Conservation (phyloP, 1,140 invertebrate genomes). For the Colletes latitarsis region DNA sequence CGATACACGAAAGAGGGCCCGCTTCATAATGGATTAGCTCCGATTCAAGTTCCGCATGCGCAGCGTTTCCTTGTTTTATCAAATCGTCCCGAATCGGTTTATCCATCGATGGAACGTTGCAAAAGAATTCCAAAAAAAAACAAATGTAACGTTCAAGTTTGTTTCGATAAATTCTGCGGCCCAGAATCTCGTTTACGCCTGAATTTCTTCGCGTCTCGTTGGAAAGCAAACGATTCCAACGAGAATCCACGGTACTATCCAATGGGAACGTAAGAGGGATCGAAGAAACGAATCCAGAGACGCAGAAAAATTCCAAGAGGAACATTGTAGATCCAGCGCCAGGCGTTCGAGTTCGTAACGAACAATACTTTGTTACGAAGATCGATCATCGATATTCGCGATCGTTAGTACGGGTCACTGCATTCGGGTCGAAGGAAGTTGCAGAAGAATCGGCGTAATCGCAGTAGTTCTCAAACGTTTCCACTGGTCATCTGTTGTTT, state of each 20-base stretch:
- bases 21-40: conserved; percentile 72
- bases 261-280: neutral
- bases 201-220: neutral
- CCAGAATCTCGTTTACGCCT: neutral
- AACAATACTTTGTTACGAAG: conserved; percentile 38
- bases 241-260: too few species aligned
- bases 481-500: neutral
- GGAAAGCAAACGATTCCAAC: conserved; percentile 28
- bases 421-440: conserved; percentile 56
- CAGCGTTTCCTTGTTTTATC: conserved; percentile 5
- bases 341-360: conserved; percentile 35
- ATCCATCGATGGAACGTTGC: too few species aligned
- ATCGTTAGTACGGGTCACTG: conserved; percentile 57
- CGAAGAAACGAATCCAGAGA: conserved; percentile 23
- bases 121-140: neutral
- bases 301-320: neutral
- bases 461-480: conserved; percentile 42
- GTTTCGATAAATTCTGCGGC: neutral
- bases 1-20: conserved; percentile 36
- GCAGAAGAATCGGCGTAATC: conserved; percentile 45
- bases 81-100: neutral
- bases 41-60: conserved; percentile 13
- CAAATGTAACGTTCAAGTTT: too few species aligned
- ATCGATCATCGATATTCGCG: conserved; percentile 50
- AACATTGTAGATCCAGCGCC: conserved; percentile 5